Evolutionary conservation across 2,888 invertebrate genomes (phyloP), one percentile per base, ranked within the genome.

Genomic region (Aricia artaxerxes): DNA sequence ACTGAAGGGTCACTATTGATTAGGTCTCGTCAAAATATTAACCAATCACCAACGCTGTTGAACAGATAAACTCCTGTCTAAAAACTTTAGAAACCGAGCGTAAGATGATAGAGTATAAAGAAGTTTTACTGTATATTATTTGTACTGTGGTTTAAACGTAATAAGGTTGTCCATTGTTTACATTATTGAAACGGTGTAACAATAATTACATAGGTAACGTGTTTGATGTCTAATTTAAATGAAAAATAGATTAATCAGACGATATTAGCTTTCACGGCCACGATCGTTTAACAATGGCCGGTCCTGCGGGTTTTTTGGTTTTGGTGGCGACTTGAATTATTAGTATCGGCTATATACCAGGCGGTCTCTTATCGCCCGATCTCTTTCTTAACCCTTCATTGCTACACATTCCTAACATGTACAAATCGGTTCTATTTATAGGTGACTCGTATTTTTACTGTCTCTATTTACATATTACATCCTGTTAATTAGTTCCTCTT

Each of bases 341-440:
- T 92, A 90, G 90, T 92, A 92, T 73, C 81, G 88, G 6, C 78
- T 49, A 61, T 78, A 78, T 38, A 88, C 88, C 87, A 87, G 87
- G 85, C 87, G 87, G 88, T 87, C 85, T 85, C 90, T 92, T 93
- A 93, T 93, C 93, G 85, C 83, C 38, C 87, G 89, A 93, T 94
- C 92, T 87, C 87, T 90, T 89, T 90, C 88, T 89, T 86, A 92
- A 92, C 93, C 92, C 93, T 93, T 93, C 90, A 88, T 89, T 89
- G 86, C 90, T 89, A 90, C 89, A 88, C 87, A 87, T 88, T 87
- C 86, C 86, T 84, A 87, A 89, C 86, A 89, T 84, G 83, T 84
- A 88, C 87, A 78, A 78, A 78, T 78, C 60, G 73, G 73, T 44
- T 40, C 73, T 24, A 49, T 76, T 53, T 76, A 57, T 76, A 73